Base-by-base conservation (phyloP, 2,888 invertebrate genomes). In the Nomada ferruginata region DNA sequence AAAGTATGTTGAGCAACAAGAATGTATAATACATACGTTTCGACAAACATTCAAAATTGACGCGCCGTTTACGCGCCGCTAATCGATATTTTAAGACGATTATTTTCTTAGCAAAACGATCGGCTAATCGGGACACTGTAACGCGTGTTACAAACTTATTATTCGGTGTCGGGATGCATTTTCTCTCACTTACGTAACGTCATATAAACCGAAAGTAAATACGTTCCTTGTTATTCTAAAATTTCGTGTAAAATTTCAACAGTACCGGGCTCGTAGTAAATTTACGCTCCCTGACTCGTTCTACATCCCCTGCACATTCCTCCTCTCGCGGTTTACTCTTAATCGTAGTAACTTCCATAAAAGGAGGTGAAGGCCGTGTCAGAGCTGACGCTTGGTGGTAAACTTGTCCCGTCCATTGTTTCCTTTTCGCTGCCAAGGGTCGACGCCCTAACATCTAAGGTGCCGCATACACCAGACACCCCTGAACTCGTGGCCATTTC, bases 331-430 rank as follows among this genome's bases (percentile, higher is more conserved):
- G 71, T 42, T 57, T 50, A 53, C 9, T 11, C 13, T 50, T 26
- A 78, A 15, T 74, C 74, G 78, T 78, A 74, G 88, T 95, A 94
- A 88, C 94, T 95, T 55, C 95, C 95, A 84, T 95, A 95, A 89
- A 95, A 95, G 10, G 95, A 95, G 44, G 95, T 95, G 83, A 95
- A 95, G 66, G 95, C 95, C 69, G 95, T 95, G 87, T 95, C 95
- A 71, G 94, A 95, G 90, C 95, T 95, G 79, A 94, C 93, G 91
- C 94, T 95, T 68, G 95, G 87, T 9, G 94, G 94, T 82, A 94
- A 93, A 77, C 92, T 92, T 57, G 90, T 91, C 9, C 91, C 91
- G 78, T 93, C 92, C 84, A 93, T 94, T 61, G 94, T 94, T 85
- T 93, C 93, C 36, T 92, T 89, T 69, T 93, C 92, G 79, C 91